Evolutionary conservation across 2,113 vertebrate species (phyloP), one percentile per base, ranked within the genome.

Genomic region (Notarius quadriscutis): DNA sequence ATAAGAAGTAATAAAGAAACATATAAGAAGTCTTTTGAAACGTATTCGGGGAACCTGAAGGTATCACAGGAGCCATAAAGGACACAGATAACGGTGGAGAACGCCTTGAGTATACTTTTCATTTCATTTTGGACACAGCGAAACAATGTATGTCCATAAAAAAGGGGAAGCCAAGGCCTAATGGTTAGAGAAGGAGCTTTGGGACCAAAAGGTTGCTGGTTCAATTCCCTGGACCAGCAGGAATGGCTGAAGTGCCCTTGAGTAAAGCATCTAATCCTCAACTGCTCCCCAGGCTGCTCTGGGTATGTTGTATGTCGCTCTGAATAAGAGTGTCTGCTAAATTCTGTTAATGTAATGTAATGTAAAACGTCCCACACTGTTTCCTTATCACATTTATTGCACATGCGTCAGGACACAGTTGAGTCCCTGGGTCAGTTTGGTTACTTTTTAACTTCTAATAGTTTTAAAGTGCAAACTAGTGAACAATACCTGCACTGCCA

Each of bases 401-500:
- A 60, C 81, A 20, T 25, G 9, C 25, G 8, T 11, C 20, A 55
- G 15, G 14, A 69, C 25, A 67, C 2, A 51, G 8, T 7, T 34
- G 34, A 9, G 14, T 78, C 53, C 14, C 53, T 14, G 20, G 41
- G 5, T 72, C 67, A 62, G 6, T 25, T 4, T 8, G 71, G 80
- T 83, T 77, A 87, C 57, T 55, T 25, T 67, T 84, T 77, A 77
- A 87, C 86, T 77, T 75, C 1, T 67, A 53, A 20, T 62, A 11
- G 0, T 72, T 74, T 5, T 50, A 17, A 84, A 27, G n/a, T 41
- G 10, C 71, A 18, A 25, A 67, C 88, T 87, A 87, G 69, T 41
- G 41, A 41, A 41, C 11, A 84, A 88, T 93, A 95, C 95, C 94
- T 95, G 94, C 4, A 95, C 95, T 41, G 95, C 95, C 86, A 93